These are phyloP conservation scores for Aselliscus stoliczkanus DNA, from an alignment of 2,797 vertebrate genomes.

Conservation along the genomic window DNA sequence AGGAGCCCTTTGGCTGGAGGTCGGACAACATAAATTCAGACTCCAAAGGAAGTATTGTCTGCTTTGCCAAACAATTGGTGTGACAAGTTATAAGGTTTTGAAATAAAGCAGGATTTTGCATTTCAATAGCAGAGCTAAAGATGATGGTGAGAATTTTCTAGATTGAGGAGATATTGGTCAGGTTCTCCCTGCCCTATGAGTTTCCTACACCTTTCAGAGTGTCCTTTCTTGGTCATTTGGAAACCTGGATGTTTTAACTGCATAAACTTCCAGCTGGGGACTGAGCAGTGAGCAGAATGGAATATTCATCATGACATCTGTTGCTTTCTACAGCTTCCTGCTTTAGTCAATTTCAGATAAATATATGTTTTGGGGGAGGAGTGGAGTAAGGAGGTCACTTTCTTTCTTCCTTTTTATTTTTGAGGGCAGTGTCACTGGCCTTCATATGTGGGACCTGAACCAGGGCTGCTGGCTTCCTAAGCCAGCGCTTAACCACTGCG, in stretches of 20 bases:
- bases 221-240: background rate
- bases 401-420: conserved; percentile 21
- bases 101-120: background rate
- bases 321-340: conserved; percentile 35
- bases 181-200: background rate
- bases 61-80: background rate
- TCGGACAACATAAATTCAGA: background rate
- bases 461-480: no score
- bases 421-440: no score
- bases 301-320: background rate
- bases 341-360: conserved; percentile 31
- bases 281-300: background rate
- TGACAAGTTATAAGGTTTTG: background rate
- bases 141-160: background rate
- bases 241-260: background rate
- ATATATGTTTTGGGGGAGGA: background rate
- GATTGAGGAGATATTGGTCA: background rate
- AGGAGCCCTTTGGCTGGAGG: background rate
- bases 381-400: conserved; percentile 2
- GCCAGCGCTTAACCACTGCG: no score
- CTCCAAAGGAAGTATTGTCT: background rate
- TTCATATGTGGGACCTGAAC: no score
- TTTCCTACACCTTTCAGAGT: background rate
- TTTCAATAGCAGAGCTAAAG: background rate
- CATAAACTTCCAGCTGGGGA: background rate